These are phyloP conservation scores for Crossoptilon crossoptilon DNA, from an alignment of 2,797 vertebrate species.

Conservation along the genomic window DNA sequence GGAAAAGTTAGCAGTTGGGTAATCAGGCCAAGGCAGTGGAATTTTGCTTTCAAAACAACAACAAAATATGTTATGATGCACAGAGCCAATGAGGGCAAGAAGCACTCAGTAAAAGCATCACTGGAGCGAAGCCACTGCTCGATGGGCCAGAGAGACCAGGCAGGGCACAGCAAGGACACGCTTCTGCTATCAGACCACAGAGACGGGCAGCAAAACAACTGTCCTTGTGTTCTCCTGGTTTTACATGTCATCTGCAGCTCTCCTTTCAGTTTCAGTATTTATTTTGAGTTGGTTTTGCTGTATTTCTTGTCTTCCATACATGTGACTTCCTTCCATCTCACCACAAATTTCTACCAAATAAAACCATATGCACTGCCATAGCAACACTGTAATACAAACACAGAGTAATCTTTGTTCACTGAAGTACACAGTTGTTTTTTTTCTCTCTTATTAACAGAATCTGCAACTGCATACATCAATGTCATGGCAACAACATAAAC, in stretches of 20 bases:
- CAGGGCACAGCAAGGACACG: background rate
- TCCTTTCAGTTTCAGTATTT: conserved; percentile 58
- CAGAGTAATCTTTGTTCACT: conserved; percentile 71
- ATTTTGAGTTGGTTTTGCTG: conserved; percentile 34
- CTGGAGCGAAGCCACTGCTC: background rate
- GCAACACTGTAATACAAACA: conserved; percentile 82
- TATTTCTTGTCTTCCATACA: conserved; percentile 61
- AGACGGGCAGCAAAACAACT: background rate
- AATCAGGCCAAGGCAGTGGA: background rate
- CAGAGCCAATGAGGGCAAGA: background rate
- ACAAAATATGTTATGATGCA: background rate
- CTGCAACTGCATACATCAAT: conserved; percentile 74
- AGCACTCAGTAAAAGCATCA: background rate
- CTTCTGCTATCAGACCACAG: background rate
- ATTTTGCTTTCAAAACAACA: conserved; percentile 4
- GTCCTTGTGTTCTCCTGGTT: background rate
- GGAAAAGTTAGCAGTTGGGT: background rate
- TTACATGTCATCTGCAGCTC: background rate
- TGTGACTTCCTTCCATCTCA: conserved; percentile 69
- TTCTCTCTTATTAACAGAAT: conserved; percentile 68
- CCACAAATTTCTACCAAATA: conserved; percentile 77
- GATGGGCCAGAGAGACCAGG: background rate
- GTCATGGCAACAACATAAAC: conserved; percentile 80
- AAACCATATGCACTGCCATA: conserved; percentile 81
- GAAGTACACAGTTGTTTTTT: conserved; percentile 66